Evolutionary conservation across 1,140 invertebrate genomes (phyloP), one percentile per base, ranked within the genome.

Genomic region (Trichonephila clavata): DNA sequence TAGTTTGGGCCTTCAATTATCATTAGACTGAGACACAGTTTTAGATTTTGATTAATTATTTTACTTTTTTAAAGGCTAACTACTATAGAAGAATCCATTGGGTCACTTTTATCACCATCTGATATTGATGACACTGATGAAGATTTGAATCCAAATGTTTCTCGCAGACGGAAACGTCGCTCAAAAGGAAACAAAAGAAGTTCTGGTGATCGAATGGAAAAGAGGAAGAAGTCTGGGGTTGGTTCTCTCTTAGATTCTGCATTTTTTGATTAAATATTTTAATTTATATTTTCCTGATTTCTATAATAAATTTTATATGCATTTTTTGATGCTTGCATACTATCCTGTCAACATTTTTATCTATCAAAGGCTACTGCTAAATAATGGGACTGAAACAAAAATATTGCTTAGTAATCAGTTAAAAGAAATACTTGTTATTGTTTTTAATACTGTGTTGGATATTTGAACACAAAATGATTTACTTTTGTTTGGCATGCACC

Each of bases 71-170:
- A 95, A 94, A 39, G 95, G 91, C n/a, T 96, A 94, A n/a, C 94
- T 71, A 90, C 93, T 57, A 90, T 94, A 39, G 93, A 94, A 86
- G 93, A 94, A 81, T 94, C 93, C 57, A 32, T 65, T 50, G 93
- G 89, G 21, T 94, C 93, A 20, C 43, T 94, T 32, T 91, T 96
- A 80, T 95, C 95, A 16, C 90, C 94, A 20, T 94, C 94, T 20
- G 95, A 96, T 93, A 95, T 96, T 80, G 98, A 98, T 93, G 98
- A 98, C 81, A 98, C 98, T 0, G 98, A 98, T 95, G 98, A 99
- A 95, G 98, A 98, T 96, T 96, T 98, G 86, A 97, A 96, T 83
- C 77, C 94, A 10, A 95, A 95, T 68, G 68, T 50, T 39, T 83
- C 91, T 21, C 63, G n/a, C 18, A 50, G 77, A 1, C 86, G 71